A percentile compares a stretch with the other conserved stretches of the same genome.
Conservation (phyloP, 2,797 vertebrate species). For the Pelodytes ibericus region DNA sequence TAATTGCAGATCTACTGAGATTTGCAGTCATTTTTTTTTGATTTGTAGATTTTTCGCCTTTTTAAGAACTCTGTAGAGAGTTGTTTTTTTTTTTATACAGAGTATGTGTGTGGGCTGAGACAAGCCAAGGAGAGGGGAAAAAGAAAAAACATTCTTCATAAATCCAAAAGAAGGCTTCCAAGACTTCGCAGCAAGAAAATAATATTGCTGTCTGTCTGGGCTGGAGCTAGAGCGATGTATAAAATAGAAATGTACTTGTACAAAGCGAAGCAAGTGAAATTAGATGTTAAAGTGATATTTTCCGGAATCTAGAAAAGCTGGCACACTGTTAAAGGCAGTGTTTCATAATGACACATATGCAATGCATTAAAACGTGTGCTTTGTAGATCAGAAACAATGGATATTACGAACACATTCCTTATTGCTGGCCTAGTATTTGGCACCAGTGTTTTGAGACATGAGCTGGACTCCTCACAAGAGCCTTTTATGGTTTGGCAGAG, state of each 20-base stretch:
- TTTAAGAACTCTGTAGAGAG: slow-evolving; percentile 22
- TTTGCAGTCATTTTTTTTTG: neutral
- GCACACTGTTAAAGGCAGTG: slow-evolving; percentile 29
- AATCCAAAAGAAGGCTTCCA: slow-evolving; percentile 23
- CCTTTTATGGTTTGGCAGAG: slow-evolving; percentile 55
- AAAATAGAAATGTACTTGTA: slow-evolving; percentile 6
- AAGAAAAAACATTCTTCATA: slow-evolving; percentile 27
- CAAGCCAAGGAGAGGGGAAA: slow-evolving; percentile 5
- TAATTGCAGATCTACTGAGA: slow-evolving; percentile 6
- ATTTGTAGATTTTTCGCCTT: slow-evolving; percentile 16
- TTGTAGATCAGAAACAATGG: slow-evolving; percentile 54
- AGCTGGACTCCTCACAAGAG: slow-evolving; percentile 33
- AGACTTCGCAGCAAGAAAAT: slow-evolving; percentile 4
- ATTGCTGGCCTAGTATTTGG: slow-evolving; percentile 46
- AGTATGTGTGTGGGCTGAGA: slow-evolving; percentile 40
- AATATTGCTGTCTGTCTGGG: slow-evolving; percentile 1
- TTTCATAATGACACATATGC: slow-evolving; percentile 45
- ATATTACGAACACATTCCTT: slow-evolving; percentile 47
- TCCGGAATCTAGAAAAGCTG: slow-evolving; percentile 34
- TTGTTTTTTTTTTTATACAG: slow-evolving; percentile 10
- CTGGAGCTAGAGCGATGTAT: neutral
- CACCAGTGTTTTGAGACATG: slow-evolving; percentile 37
- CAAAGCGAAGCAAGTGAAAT: slow-evolving; percentile 15
- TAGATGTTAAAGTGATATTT: slow-evolving; percentile 23
- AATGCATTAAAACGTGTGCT: slow-evolving; percentile 41